These are phyloP conservation scores for Rhea americana DNA, from an alignment of 2,113 vertebrate species.

Conservation along the genomic window DNA sequence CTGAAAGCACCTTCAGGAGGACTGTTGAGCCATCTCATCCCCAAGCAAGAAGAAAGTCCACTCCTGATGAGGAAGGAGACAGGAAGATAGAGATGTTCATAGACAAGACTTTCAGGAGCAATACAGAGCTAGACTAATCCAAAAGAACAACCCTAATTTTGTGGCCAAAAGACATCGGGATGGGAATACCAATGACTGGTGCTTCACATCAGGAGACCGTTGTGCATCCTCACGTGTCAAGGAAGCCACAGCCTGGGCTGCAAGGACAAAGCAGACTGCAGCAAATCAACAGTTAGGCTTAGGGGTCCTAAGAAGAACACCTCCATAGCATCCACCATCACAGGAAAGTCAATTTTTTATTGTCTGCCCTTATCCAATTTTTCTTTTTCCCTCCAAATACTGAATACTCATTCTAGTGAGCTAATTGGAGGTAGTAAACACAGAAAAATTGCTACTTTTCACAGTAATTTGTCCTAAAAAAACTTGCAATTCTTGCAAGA, in stretches of 20 bases:
- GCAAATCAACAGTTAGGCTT: not conserved
- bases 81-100: not conserved
- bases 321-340: not conserved
- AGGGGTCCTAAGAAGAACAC: not conserved
- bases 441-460: slow-evolving; percentile 47
- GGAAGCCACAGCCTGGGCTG: not conserved
- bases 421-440: slow-evolving; percentile 35
- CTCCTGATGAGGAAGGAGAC: not conserved
- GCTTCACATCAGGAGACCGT: not conserved
- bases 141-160: not conserved
- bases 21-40: not conserved
- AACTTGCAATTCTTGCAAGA: slow-evolving; percentile 59
- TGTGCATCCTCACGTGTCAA: not conserved
- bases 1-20: not conserved
- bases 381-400: not conserved
- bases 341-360: not conserved
- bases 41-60: not conserved
- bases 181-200: not conserved
- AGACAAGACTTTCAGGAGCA: not conserved
- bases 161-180: not conserved
- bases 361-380: slow-evolving; percentile 20
- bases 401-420: not conserved
- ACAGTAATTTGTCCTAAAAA: slow-evolving; percentile 52
- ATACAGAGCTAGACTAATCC: fast-evolving
- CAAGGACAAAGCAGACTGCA: fast-evolving